phyloP scores from a whole-genome alignment of 2,113 vertebrate genomes.

The Seriola dumerili region DNA sequence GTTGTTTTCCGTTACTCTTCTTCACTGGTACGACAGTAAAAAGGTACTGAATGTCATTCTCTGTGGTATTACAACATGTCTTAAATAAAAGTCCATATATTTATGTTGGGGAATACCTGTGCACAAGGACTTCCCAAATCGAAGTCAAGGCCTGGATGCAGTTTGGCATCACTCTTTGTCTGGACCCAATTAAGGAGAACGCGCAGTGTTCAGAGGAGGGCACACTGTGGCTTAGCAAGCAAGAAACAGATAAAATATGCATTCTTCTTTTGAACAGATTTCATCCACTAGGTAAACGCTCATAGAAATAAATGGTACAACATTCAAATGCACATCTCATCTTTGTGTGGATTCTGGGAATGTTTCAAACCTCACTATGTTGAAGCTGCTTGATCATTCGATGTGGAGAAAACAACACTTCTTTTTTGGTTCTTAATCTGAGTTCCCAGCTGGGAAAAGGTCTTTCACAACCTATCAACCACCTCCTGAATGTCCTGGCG shows the following conservation, averaged over 20 bases:
- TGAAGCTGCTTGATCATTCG: constrained; percentile 5
- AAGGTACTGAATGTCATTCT: background rate
- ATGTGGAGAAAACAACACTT: background rate
- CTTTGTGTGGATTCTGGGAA: constrained; percentile 9
- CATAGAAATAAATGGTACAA: background rate
- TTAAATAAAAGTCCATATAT: background rate
- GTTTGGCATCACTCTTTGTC: constrained; percentile 36
- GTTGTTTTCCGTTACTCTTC: background rate
- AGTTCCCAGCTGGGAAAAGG: constrained; percentile 25
- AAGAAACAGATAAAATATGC: background rate
- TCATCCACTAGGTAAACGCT: background rate
- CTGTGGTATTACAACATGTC: background rate
- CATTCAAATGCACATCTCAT: background rate
- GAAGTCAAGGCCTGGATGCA: constrained; percentile 3
- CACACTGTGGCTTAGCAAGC: background rate
- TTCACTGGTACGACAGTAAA: background rate
- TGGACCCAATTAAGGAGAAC: constrained; percentile 47
- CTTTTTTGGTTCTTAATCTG: constrained; percentile 24
- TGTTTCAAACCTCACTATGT: constrained; percentile 22
- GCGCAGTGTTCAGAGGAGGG: background rate
- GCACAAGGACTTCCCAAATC: constrained; percentile 7
- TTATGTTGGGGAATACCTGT: background rate
- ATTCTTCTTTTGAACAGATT: background rate
- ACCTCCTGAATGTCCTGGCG: constrained; percentile 55
- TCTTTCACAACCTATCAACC: constrained; percentile 64